Percentiles rank a stretch among this genome's conserved stretches.
Conservation (phyloP, 2,888 invertebrate genomes). For the Unio delphinus region DNA sequence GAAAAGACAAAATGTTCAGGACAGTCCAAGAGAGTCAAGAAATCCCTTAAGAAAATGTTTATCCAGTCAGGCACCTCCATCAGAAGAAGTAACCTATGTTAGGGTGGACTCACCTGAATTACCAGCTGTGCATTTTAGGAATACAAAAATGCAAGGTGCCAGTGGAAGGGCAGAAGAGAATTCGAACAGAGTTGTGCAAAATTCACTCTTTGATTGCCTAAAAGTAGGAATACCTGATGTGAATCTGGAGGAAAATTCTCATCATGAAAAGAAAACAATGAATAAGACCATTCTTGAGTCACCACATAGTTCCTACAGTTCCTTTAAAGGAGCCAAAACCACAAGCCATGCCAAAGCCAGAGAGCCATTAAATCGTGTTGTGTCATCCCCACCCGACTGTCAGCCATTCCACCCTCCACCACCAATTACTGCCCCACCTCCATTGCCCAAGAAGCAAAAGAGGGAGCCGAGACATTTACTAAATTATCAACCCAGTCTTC, state of each 20-base stretch:
- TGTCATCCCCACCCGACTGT: constrained; percentile 20
- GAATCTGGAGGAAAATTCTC: constrained; percentile 17
- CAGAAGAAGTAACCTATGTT: constrained; percentile 44
- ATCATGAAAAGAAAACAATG: constrained; percentile 16
- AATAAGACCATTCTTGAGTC: constrained; percentile 16
- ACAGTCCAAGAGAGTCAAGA: constrained; percentile 49
- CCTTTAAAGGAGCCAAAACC: too few relatives aligned
- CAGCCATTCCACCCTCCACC: constrained; percentile 26
- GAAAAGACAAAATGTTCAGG: constrained; percentile 51
- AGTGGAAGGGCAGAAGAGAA: constrained; percentile 27
- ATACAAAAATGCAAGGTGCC: constrained; percentile 53
- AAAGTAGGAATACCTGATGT: constrained; percentile 31
- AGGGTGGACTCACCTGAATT: constrained; percentile 65
- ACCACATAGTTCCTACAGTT: too few relatives aligned
- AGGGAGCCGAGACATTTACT: constrained; percentile 7
- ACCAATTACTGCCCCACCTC: constrained; percentile 23
- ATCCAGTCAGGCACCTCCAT: constrained; percentile 45
- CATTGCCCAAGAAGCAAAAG: constrained; percentile 23
- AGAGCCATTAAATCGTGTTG: too few relatives aligned
- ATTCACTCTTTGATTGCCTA: constrained; percentile 59
- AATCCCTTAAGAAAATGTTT: constrained; percentile 56
- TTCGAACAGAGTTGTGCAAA: constrained; percentile 45
- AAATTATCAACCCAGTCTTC: constrained; percentile 23
- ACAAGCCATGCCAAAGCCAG: too few relatives aligned
- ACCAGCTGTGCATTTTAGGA: constrained; percentile 67